A percentile compares a stretch with the other conserved stretches of the same genome.
phyloP scores from a whole-genome alignment of 1,140 invertebrate species.

The Bactericera cockerelli region DNA sequence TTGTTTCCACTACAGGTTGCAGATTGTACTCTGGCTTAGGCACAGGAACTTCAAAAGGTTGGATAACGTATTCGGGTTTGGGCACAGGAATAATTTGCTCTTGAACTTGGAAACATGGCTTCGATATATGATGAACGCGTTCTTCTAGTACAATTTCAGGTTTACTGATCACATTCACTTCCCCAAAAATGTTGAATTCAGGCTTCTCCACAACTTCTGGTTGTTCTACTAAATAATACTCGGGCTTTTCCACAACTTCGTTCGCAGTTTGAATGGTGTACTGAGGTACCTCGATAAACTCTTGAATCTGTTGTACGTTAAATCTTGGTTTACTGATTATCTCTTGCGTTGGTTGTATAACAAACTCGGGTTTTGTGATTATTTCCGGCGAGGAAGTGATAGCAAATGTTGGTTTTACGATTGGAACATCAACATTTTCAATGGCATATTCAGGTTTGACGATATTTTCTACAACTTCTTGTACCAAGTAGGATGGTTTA shows the following conservation, averaged over 20 bases:
- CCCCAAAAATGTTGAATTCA: background rate
- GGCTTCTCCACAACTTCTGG: background rate
- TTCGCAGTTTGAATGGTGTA: background rate
- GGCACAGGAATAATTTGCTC: background rate
- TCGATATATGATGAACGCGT: background rate
- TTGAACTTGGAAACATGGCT: background rate
- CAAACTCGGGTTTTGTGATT: background rate
- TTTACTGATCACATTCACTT: constrained; percentile 1
- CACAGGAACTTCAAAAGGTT: background rate
- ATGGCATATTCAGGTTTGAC: background rate
- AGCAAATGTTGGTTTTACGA: background rate
- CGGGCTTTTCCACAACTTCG: background rate
- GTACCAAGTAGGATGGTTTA: background rate
- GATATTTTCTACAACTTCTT: constrained; percentile 1
- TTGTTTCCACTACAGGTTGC: background rate
- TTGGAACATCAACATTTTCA: background rate
- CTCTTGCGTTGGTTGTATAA: constrained; percentile 2
- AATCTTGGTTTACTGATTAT: background rate
- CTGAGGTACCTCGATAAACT: background rate
- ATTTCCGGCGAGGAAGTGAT: background rate
- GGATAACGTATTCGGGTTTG: background rate
- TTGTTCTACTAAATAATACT: background rate
- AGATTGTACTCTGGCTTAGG: background rate
- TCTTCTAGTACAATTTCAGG: background rate
- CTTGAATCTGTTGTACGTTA: background rate